Conservation (phyloP, 2,888 invertebrate genomes). For the Ormyrus nitidulus region DNA sequence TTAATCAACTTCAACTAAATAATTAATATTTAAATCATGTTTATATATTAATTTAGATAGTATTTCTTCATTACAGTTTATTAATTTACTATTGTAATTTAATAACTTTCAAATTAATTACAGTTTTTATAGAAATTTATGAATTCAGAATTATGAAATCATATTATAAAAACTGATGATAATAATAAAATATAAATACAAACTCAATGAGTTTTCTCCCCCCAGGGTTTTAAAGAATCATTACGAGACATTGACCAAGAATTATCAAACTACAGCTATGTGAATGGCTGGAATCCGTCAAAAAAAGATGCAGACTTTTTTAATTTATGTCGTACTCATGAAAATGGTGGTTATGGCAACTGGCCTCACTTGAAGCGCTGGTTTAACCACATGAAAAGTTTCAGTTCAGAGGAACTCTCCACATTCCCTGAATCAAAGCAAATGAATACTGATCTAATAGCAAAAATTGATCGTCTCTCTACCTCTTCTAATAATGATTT, state of each 20-base stretch:
- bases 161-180: too few relatives aligned
- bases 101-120: too few relatives aligned
- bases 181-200: constrained; percentile 3
- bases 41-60: not conserved
- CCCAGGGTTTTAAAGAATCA: constrained; percentile 52
- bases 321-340: constrained; percentile 64
- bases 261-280: constrained; percentile 75
- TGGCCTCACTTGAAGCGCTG: constrained; percentile 79
- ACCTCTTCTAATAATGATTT: constrained; percentile 57
- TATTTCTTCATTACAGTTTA: not conserved
- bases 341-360: constrained; percentile 72
- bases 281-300: constrained; percentile 78
- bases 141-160: too few relatives aligned
- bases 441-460: constrained; percentile 73
- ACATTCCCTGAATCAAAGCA: constrained; percentile 73
- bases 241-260: constrained; percentile 49
- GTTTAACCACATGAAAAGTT: constrained; percentile 81
- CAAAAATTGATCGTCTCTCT: constrained; percentile 61
- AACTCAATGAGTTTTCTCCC: constrained; percentile 38
- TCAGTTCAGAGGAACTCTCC: constrained; percentile 76
- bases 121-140: too few relatives aligned
- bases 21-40: not conserved
- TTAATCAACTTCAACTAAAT: not conserved
- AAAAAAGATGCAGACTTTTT: constrained; percentile 76
- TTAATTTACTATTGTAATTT: too few relatives aligned